These are phyloP conservation scores for Rhinolophus ferrumequinum DNA, from an alignment of 2,113 vertebrate species.

Conservation along the genomic window DNA sequence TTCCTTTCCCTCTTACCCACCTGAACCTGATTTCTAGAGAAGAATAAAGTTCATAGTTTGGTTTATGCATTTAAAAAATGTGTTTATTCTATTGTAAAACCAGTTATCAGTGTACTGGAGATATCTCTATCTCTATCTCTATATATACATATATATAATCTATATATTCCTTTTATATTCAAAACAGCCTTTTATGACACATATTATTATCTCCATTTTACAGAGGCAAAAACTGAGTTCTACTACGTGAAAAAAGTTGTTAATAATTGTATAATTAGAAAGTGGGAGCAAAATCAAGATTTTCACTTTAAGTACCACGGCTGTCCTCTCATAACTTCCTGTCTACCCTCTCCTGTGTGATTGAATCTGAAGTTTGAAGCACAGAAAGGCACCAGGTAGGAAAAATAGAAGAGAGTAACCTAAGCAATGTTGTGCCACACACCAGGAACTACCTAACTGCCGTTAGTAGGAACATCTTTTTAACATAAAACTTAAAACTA, in stretches of 20 bases:
- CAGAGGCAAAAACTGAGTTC: neutral
- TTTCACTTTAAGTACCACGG: neutral
- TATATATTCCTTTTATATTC: neutral
- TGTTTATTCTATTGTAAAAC: conserved; percentile 33
- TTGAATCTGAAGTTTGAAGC: neutral
- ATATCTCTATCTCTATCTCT: too few species aligned
- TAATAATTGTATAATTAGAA: neutral
- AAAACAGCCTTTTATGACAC: neutral
- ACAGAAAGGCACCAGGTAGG: neutral
- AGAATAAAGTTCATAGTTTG: neutral
- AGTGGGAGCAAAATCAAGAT: neutral
- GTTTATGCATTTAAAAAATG: neutral
- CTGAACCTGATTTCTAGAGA: conserved; percentile 1
- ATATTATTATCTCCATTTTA: neutral
- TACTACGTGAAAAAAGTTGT: neutral
- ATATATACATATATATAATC: neutral
- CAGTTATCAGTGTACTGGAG: neutral
- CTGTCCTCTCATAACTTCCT: neutral
- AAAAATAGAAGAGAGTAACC: neutral
- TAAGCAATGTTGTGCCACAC: neutral
- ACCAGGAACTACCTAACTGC: neutral
- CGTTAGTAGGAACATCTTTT: neutral
- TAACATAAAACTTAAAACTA: conserved; percentile 18
- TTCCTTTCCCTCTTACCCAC: neutral
- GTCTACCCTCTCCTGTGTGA: neutral